Percentiles rank a stretch among this genome's conserved stretches.
Conservation (phyloP, 1,140 invertebrate species). For the Leptinotarsa lineolata region DNA sequence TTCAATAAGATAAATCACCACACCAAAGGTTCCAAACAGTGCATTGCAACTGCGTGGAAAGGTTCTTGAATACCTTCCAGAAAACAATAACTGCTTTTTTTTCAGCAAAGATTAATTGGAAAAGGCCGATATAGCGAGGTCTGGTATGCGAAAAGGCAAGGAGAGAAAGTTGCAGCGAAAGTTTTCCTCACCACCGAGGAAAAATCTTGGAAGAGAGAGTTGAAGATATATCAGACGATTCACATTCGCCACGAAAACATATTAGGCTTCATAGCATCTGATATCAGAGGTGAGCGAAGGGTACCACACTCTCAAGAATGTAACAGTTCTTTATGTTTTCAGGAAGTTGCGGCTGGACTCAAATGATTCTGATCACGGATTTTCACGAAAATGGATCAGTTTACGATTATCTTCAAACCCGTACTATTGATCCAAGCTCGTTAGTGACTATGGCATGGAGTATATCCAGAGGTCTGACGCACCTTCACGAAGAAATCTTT, state of each 20-base stretch:
- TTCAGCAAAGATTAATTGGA: constrained; percentile 63
- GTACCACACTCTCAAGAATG: neutral
- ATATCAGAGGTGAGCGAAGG: constrained; percentile 66
- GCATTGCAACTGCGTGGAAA: too few species aligned
- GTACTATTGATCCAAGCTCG: constrained; percentile 68
- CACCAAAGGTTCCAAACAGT: too few species aligned
- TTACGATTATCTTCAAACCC: constrained; percentile 81
- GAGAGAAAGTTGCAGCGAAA: constrained; percentile 88
- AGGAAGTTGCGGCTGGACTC: constrained; percentile 68
- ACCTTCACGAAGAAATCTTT: constrained; percentile 89
- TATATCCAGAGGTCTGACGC: constrained; percentile 79
- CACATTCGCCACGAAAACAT: constrained; percentile 93
- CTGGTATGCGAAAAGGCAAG: constrained; percentile 75
- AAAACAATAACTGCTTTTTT: neutral
- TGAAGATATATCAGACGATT: constrained; percentile 90
- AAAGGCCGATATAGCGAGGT: constrained; percentile 89
- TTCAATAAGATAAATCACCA: too few species aligned
- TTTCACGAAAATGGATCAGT: constrained; percentile 88
- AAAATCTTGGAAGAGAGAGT: constrained; percentile 86
- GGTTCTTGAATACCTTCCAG: too few species aligned
- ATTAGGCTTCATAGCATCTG: constrained; percentile 86
- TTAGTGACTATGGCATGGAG: constrained; percentile 72
- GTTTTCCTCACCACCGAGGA: constrained; percentile 86
- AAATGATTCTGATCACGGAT: constrained; percentile 85
- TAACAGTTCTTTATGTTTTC: neutral